Percentiles rank a stretch among this genome's conserved stretches.
Conservation (phyloP, 2,113 vertebrate genomes). For the Grus americana region DNA sequence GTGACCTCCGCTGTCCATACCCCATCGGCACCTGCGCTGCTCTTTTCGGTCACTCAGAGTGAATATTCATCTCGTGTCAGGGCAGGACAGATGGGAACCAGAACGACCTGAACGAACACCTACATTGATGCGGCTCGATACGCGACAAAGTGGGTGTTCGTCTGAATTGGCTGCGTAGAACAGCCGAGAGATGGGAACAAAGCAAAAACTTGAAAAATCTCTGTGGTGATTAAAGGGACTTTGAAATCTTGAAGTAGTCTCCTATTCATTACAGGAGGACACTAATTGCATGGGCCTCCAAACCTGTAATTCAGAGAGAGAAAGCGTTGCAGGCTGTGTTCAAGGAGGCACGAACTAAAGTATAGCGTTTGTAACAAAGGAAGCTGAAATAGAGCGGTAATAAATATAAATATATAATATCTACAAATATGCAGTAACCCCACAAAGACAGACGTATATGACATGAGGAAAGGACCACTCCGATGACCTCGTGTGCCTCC, state of each 20-base stretch:
- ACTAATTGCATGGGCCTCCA: neutral
- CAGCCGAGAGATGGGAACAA: neutral
- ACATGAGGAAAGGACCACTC: neutral
- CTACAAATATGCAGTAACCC: too few relatives aligned
- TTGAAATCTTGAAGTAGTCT: neutral
- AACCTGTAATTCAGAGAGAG: neutral
- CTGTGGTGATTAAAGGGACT: neutral
- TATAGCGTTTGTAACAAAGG: rapidly evolving
- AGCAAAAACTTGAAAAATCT: neutral
- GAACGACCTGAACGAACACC: rapidly evolving
- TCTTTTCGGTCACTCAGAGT: neutral
- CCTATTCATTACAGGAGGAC: neutral
- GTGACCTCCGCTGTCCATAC: neutral
- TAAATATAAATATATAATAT: neutral
- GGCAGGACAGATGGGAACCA: neutral
- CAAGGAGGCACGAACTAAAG: rapidly evolving
- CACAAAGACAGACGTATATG: rapidly evolving
- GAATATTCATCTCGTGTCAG: neutral
- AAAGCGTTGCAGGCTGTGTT: neutral
- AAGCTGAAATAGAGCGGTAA: neutral
- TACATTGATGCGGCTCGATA: rapidly evolving
- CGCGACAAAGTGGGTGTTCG: neutral
- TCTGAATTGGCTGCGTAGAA: neutral
- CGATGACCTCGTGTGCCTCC: rapidly evolving
- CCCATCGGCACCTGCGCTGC: neutral